Base-by-base conservation (phyloP, 2,113 vertebrate genomes). In the Isurus oxyrinchus region DNA sequence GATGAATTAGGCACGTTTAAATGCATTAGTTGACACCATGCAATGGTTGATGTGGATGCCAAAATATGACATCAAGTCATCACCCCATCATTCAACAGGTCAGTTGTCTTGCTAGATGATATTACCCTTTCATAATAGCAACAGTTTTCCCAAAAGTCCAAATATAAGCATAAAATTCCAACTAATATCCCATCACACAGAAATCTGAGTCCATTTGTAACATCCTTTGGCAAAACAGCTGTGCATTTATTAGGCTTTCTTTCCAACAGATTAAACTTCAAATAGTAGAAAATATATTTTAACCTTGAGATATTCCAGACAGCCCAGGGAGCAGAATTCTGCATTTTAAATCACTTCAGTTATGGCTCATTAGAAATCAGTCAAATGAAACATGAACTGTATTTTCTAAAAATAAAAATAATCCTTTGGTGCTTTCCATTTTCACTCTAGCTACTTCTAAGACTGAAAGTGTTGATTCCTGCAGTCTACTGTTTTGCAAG, bases 1-100 rank as follows among this genome's bases (percentile, higher is more conserved):
- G 90, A 57, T 63, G 90, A 93, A 61, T 63, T 61, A 61, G 90
- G 90, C 40, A 93, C 90, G 40, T 93, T 93, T 93, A 63, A 93
- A 59, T 93, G 35, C n/a, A 63, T 93, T 93, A 93, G 90, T 93
- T 93, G 31, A 61, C 57, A 93, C 35, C 57, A 61, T 93, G 16
- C 35, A 61, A 61, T 93, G 27, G 87, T 59, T 93, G 90, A 63
- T 40, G 16, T 63, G 57, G 16, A 21, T n/a, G 55, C 31, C 57
- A 61, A 63, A 40, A 21, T 7, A 63, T 40, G 35, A 61, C 57
- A 93, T 21, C 90, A 93, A 35, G 14, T 93, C 59, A 61, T 61
- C 57, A 93, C 5, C 35, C 35, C 35, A 93, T 93, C n/a, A 93
- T 57, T 93, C 90, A 93, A 40, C 7, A 93, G 90, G 19, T 63